Evolutionary conservation across 2,113 vertebrate species (phyloP).

Genomic region (Chauna torquata): DNA sequence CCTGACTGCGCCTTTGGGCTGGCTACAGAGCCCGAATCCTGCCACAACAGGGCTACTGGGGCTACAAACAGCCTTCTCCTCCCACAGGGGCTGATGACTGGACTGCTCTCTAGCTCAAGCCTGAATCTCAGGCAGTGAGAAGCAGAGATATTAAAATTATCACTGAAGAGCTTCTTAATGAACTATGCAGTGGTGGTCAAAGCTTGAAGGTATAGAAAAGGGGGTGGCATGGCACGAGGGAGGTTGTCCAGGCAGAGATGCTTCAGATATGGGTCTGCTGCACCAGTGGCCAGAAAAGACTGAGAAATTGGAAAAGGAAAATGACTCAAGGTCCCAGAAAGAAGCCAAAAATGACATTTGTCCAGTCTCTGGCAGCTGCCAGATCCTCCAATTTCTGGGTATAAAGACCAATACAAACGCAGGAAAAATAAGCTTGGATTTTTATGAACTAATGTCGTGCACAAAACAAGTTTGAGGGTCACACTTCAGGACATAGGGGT

Average conservation of each 20-base stretch:
- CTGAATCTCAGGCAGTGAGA: not conserved
- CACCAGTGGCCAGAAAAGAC: not conserved
- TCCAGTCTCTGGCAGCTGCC: not conserved
- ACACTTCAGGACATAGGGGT: not conserved
- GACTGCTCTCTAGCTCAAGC: not conserved
- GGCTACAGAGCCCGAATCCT: not conserved
- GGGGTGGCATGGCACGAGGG: not conserved
- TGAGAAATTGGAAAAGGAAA: not conserved
- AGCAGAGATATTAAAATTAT: not conserved
- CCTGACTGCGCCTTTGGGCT: not conserved
- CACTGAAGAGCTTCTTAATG: not conserved
- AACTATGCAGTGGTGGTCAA: not conserved
- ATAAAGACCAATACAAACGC: not conserved
- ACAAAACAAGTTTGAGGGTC: not conserved
- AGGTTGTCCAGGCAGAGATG: not conserved
- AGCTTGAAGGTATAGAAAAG: not conserved
- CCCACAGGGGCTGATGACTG: accelerated
- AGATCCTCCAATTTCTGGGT: not conserved
- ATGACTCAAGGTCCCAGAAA: not conserved
- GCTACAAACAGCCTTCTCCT: not conserved
- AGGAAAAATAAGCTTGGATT: not conserved
- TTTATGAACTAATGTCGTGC: not conserved
- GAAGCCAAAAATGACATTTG: not conserved
- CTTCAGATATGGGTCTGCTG: not conserved
- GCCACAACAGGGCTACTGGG: not conserved